Evolutionary conservation across 1,140 invertebrate genomes (phyloP), one percentile per base, ranked within the genome.

Genomic region (Listronotus bonariensis): DNA sequence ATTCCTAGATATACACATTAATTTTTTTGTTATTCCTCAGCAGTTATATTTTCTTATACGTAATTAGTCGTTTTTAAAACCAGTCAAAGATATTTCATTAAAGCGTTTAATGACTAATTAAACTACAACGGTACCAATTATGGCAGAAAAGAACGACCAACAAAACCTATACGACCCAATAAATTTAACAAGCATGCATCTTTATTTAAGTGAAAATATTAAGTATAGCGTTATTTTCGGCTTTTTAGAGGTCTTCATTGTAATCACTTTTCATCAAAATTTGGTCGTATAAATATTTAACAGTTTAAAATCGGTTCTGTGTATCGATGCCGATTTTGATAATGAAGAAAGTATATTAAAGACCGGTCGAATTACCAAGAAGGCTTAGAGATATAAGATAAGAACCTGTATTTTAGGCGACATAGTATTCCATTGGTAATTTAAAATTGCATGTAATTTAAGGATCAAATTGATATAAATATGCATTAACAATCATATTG

Each of bases 101-200:
- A 48, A 48, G 11, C 45, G 18, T 17, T 48, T 48, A 48, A 48
- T 18, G 18, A 48, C 18, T 48, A 48, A 48, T 48, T 48, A 48
- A 17, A 18, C 45, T 48, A 48, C 18, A 48, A 26, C 45, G 15
- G 45, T 48, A 48, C 45, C 45, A 48, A 18, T 15, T 48, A 48
- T 26, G 18, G 45, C 9, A 17, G 18, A 12, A 20, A 26, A 14
- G 4, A 9, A 18, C 8, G 6, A 4, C 1, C 45, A 14, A 48
- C 10, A 48, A 48, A 48, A 48, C 15, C 6, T 43, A 26, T 26
- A 26, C 20, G 20, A 26, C 42, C 18, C 26, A 20, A 48, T 20
- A 48, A 20, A 48, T 48, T 48, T 48, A 48, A 48, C 18, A 48
- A 48, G 45, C 15, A 10, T 10, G 6, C 7, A 18, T 48, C 18